Conservation (phyloP, 2,113 vertebrate genomes). For the Tachysurus vachellii region DNA sequence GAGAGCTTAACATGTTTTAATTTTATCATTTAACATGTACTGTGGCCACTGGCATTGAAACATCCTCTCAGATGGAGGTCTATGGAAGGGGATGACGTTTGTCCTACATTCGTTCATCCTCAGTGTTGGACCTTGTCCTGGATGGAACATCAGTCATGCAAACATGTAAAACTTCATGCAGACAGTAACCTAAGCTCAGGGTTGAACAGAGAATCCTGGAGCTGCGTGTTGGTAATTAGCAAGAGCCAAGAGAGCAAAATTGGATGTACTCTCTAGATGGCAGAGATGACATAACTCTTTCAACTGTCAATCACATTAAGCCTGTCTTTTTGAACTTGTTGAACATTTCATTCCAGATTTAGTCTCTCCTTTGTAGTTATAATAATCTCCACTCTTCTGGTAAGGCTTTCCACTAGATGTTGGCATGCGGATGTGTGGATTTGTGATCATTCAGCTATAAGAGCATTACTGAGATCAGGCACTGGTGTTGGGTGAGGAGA, state of each 20-base stretch:
- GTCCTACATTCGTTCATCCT: neutral
- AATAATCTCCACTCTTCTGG: neutral
- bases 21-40: neutral
- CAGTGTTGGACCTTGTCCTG: neutral
- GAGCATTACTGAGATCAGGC: neutral
- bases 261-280: neutral
- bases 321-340: neutral
- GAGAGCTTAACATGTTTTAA: conserved; percentile 2
- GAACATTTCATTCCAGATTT: neutral
- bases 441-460: neutral
- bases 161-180: neutral
- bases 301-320: neutral
- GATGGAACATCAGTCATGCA: neutral
- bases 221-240: neutral
- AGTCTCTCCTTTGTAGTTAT: neutral
- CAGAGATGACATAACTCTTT: neutral
- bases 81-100: neutral
- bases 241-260: neutral
- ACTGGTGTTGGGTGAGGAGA: neutral
- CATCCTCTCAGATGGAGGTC: neutral
- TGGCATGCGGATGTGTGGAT: neutral
- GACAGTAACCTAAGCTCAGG: neutral
- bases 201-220: neutral
- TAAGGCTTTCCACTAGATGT: neutral
- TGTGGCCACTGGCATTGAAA: too few species aligned